Percentiles rank a stretch among this genome's conserved stretches.
These are phyloP conservation scores for Heliconius nattereri DNA, from an alignment of 1,140 invertebrate species.

Conservation along the genomic window DNA sequence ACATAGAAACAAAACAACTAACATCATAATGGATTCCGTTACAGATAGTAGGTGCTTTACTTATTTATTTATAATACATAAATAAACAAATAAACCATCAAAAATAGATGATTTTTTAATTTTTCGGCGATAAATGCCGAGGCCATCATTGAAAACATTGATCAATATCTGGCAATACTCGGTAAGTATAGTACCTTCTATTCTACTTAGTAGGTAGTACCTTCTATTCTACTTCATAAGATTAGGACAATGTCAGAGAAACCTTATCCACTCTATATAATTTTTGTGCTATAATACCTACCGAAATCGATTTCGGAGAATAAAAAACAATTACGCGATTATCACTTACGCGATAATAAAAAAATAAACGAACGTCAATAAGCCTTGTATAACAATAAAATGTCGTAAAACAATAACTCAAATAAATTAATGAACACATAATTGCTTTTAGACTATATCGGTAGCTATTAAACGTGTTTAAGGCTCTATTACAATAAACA, in stretches of 20 bases:
- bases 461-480: slow-evolving; percentile 2
- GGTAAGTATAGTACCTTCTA: too few species aligned
- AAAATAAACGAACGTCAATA: not conserved
- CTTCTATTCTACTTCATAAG: too few species aligned
- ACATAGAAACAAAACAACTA: not conserved
- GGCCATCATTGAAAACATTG: not conserved
- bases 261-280: too few species aligned
- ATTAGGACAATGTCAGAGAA: too few species aligned
- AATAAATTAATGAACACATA: not conserved
- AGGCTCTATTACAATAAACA: slow-evolving; percentile 10
- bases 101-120: too few species aligned
- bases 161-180: not conserved
- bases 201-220: too few species aligned
- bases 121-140: too few species aligned
- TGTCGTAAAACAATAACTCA: not conserved
- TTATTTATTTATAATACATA: too few species aligned
- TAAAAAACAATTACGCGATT: not conserved
- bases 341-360: not conserved
- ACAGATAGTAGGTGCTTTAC: not conserved
- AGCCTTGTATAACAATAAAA: not conserved
- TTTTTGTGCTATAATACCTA: not conserved
- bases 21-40: not conserved
- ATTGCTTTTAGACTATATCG: not conserved
- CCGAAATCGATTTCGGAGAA: not conserved
- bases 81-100: too few species aligned